phyloP scores from a whole-genome alignment of 2,888 invertebrate genomes.

The Lymantria monacha region DNA sequence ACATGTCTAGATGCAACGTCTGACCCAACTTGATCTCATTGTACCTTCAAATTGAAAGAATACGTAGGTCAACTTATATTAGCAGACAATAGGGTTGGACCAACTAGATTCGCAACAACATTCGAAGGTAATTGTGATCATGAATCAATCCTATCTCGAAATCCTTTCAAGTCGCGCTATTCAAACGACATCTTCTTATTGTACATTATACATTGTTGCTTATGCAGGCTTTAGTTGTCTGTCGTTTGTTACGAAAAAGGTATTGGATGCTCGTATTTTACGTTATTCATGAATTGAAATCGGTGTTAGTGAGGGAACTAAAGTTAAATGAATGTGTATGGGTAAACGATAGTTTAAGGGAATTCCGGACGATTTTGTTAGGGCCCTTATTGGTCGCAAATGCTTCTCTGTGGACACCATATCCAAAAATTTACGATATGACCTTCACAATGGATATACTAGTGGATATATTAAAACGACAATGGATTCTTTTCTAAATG shows the following conservation, averaged over 20 bases:
- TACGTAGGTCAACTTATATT: conserved; percentile 31
- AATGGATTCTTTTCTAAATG: too few relatives aligned
- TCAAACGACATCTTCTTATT: conserved; percentile 35
- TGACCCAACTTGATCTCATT: conserved; percentile 22
- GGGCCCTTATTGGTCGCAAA: conserved; percentile 51
- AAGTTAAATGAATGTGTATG: conserved; percentile 40
- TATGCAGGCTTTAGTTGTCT: conserved; percentile 20
- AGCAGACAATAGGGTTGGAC: conserved; percentile 42
- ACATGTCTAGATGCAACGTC: conserved; percentile 28
- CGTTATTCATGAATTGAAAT: conserved; percentile 22
- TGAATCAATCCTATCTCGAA: conserved; percentile 75
- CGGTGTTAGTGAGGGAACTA: conserved; percentile 23
- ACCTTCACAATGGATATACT: not conserved
- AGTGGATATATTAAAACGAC: too few relatives aligned
- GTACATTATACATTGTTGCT: conserved; percentile 38
- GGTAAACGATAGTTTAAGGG: conserved; percentile 58
- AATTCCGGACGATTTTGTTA: conserved; percentile 52
- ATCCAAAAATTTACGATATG: conserved; percentile 14
- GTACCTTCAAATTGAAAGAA: conserved; percentile 12
- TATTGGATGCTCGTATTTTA: conserved; percentile 31
- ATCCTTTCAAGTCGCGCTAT: conserved; percentile 49
- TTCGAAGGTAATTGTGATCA: conserved; percentile 75
- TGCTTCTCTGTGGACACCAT: conserved; percentile 10
- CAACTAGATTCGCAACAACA: conserved; percentile 60
- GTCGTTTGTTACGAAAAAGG: conserved; percentile 19